Conservation (phyloP, 2,888 invertebrate species). For the Epinotia demarniana region DNA sequence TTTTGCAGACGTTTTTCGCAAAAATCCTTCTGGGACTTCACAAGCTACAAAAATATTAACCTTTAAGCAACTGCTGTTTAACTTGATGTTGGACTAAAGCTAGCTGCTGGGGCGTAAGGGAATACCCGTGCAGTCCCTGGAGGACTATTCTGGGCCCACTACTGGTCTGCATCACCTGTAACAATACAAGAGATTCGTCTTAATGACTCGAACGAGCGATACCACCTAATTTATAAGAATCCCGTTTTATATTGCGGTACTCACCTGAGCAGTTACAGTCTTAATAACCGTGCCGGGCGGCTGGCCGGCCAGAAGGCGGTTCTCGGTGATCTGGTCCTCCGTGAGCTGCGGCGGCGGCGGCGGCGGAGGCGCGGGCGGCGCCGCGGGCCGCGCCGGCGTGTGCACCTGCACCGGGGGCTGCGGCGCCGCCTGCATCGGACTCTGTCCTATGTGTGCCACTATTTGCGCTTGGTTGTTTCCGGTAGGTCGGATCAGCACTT, state of each 20-base stretch:
- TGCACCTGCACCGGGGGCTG: constrained; percentile 52
- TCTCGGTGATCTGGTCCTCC: constrained; percentile 86
- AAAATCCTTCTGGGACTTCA: too few relatives aligned
- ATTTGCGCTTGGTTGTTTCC: constrained; percentile 92
- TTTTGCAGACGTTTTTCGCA: not conserved
- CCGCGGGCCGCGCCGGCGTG: constrained; percentile 53
- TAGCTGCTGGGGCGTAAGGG: constrained; percentile 92
- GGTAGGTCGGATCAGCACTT: constrained; percentile 91
- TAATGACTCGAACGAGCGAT: not conserved
- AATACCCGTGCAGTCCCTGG: constrained; percentile 93
- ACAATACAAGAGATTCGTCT: constrained; percentile 38
- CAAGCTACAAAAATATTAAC: constrained; percentile 67
- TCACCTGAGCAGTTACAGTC: constrained; percentile 92
- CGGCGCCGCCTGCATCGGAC: constrained; percentile 66
- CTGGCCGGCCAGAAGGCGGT: constrained; percentile 90
- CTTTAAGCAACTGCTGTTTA: constrained; percentile 94
- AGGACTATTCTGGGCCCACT: constrained; percentile 94
- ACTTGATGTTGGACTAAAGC: constrained; percentile 94
- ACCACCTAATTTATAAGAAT: constrained; percentile 23
- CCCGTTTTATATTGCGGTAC: not conserved
- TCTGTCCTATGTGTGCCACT: constrained; percentile 88
- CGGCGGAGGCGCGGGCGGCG: constrained; percentile 50
- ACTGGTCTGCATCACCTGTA: constrained; percentile 90
- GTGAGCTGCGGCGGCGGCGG: constrained; percentile 63
- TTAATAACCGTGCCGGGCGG: constrained; percentile 94